Evolutionary conservation across 1,140 invertebrate genomes (phyloP), one percentile per base, ranked within the genome.

Genomic region (Dinothrombium tinctorium): DNA sequence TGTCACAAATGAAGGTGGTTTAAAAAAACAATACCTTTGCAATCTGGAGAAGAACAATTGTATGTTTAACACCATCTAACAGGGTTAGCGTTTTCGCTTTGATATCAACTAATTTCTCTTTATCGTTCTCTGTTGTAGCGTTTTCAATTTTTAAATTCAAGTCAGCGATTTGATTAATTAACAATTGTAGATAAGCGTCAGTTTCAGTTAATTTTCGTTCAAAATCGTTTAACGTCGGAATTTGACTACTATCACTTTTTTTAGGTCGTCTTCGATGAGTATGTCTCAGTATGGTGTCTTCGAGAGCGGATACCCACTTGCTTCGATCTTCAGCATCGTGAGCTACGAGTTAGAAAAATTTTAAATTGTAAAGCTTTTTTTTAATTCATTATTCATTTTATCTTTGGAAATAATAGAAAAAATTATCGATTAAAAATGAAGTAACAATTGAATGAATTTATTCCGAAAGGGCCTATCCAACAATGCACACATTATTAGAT

Each of bases 31-130:
- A 29, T 29, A 84, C 81, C 72, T 95, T 95, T 45, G 84, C 80
- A 59, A 94, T 92, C 71, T 95, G 87, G 51, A 96, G 66, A 50
- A 87, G 71, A 42, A 94, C 83, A 64, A 96, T 94, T 47, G 84
- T 80, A 66, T 94, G 87, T 63, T 95, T 95, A 47, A 95, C 79
- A 49, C 80, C 74, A 62, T 87, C 81, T 56, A 87, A 66, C 71
- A 86, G 79, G 46, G 68, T 70, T 74, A 81, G 63, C 4, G 52
- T 48, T 35, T 46, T 55, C 22, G 58, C 57, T 49, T 57, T 58
- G 21, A 63, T 57, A 3, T 59, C 60, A 58, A 43, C 62, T 49
- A 61, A 65, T 57, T 71, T 71, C 46, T 59, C 59, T 54, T 68
- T 73, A 43, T 74, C 70, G 14, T 65, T 63, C 22, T 67, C 63